Evolutionary conservation across 2,888 invertebrate species (phyloP).

Genomic region (Tetropium fuscum): DNA sequence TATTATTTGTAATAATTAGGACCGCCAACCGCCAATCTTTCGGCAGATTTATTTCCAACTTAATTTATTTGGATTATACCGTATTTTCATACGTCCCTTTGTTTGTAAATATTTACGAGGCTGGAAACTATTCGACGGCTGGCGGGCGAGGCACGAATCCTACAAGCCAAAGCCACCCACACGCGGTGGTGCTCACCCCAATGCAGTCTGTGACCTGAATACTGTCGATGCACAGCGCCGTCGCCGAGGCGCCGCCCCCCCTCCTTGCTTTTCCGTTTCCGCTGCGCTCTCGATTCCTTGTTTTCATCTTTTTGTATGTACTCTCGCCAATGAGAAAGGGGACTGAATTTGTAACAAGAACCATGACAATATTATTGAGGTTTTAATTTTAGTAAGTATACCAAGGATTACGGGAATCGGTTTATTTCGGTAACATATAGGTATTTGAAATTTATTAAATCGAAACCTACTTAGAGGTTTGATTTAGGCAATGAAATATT

Average conservation of each 20-base stretch:
- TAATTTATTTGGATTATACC: too few relatives aligned
- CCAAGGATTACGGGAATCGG: not conserved
- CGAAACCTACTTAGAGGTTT: too few relatives aligned
- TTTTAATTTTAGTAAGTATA: slow-evolving; percentile 3
- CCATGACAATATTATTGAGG: not conserved
- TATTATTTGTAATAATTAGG: too few relatives aligned
- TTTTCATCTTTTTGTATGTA: slow-evolving; percentile 18
- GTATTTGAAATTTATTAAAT: too few relatives aligned
- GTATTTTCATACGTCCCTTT: too few relatives aligned
- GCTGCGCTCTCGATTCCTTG: slow-evolving; percentile 19
- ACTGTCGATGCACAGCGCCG: slow-evolving; percentile 49
- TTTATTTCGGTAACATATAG: too few relatives aligned
- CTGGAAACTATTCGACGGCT: slow-evolving; percentile 1
- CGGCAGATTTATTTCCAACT: too few relatives aligned
- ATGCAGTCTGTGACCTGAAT: slow-evolving; percentile 52
- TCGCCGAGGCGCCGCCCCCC: slow-evolving; percentile 43
- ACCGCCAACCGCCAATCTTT: too few relatives aligned
- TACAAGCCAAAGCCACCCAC: slow-evolving; percentile 28
- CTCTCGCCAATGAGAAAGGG: slow-evolving; percentile 3
- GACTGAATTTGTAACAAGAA: not conserved
- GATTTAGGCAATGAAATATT: too few relatives aligned
- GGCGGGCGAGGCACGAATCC: not conserved
- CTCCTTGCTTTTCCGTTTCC: slow-evolving; percentile 29
- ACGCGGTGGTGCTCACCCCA: slow-evolving; percentile 35
- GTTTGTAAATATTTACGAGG: too few relatives aligned